Conservation (phyloP, 1,140 invertebrate species). For the Rhysida immarginata region DNA sequence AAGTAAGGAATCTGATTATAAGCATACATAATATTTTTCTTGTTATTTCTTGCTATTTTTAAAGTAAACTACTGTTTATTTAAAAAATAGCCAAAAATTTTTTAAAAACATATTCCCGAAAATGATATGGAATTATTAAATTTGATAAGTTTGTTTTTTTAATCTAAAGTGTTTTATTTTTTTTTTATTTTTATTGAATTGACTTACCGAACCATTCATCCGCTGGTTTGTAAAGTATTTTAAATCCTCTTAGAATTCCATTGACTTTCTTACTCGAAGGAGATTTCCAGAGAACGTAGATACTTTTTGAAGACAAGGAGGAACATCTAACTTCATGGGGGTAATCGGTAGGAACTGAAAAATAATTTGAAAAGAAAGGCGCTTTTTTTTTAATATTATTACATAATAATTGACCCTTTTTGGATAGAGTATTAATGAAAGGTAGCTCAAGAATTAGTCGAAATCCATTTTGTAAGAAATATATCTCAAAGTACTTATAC, state of each 20-base stretch:
- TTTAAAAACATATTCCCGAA: neutral
- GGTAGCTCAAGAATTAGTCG: no score
- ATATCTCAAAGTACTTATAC: no score
- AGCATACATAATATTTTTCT: conserved; percentile 64
- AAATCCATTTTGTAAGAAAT: no score
- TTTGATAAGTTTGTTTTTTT: neutral
- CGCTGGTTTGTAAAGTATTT: conserved; percentile 84
- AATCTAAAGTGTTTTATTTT: conserved; percentile 14
- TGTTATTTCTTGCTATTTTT: conserved; percentile 73
- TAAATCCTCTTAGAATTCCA: conserved; percentile 89
- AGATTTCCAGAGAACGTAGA: conserved; percentile 83
- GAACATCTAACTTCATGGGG: no score
- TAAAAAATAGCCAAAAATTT: neutral
- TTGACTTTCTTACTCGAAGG: conserved; percentile 77
- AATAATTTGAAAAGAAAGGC: neutral
- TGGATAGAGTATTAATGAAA: neutral
- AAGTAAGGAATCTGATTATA: no score
- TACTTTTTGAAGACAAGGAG: no score
- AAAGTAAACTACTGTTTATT: conserved; percentile 50
- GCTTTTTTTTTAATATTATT: neutral
- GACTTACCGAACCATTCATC: conserved; percentile 78
- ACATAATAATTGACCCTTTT: neutral
- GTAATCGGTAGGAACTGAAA: conserved; percentile 29
- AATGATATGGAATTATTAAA: neutral
- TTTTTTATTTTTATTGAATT: no score